phyloP scores from a whole-genome alignment of 2,113 vertebrate species.

The Poecile atricapillus region DNA sequence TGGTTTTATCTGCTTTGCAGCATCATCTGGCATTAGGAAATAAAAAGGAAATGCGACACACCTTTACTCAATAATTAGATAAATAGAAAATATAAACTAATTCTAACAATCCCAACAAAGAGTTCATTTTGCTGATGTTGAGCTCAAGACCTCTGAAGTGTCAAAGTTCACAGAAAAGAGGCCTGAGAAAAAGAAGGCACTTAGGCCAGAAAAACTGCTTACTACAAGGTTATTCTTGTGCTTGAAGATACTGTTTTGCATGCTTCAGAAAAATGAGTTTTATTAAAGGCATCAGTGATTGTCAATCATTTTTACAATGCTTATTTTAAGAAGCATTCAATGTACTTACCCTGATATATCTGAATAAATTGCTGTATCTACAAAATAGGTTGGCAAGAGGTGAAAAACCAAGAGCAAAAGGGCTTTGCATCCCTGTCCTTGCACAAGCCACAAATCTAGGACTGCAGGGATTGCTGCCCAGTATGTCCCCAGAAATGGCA shows the following conservation, averaged over 20 bases:
- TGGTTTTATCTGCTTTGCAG: neutral
- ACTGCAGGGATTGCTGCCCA: slow-evolving; percentile 94
- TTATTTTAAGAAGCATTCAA: neutral
- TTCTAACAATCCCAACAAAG: neutral
- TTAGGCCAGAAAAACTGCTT: neutral
- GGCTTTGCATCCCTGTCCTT: slow-evolving; percentile 90
- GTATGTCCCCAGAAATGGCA: slow-evolving; percentile 95
- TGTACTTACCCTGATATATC: slow-evolving; percentile 94
- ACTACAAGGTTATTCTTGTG: neutral
- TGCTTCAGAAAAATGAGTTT: neutral
- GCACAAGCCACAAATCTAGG: slow-evolving; percentile 93
- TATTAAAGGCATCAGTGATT: neutral
- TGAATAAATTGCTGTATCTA: slow-evolving; percentile 97
- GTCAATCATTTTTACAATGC: neutral
- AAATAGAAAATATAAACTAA: neutral
- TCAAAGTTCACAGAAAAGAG: neutral
- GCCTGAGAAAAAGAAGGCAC: neutral
- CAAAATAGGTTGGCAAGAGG: slow-evolving; percentile 96
- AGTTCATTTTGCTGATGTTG: neutral
- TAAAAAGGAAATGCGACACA: neutral
- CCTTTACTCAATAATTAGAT: neutral
- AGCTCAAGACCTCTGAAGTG: neutral
- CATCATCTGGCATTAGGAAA: neutral
- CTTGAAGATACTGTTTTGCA: neutral
- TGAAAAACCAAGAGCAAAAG: slow-evolving; percentile 90